Conservation (phyloP, 1,140 invertebrate species). For the Phortica variegata region DNA sequence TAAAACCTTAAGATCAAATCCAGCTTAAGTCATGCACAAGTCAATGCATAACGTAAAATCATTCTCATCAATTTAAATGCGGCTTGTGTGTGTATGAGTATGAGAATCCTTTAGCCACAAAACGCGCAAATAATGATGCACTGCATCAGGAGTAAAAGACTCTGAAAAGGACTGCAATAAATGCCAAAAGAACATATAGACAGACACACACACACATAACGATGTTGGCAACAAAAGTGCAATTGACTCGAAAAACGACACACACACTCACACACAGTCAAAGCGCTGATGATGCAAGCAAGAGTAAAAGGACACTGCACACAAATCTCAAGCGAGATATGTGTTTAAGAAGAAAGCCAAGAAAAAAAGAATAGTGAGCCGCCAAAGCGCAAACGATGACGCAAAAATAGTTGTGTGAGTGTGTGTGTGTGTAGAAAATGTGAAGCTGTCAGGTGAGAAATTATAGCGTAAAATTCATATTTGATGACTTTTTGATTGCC, state of each 20-base stretch:
- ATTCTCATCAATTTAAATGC: neutral
- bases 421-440: too few relatives aligned
- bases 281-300: too few relatives aligned
- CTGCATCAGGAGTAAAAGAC: neutral
- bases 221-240: too few relatives aligned
- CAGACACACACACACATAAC: too few relatives aligned
- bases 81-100: neutral
- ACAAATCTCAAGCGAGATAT: neutral
- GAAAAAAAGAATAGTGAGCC: slow-evolving; percentile 30
- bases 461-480: slow-evolving; percentile 50
- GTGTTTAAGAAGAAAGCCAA: slow-evolving; percentile 21
- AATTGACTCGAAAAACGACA: slow-evolving; percentile 22
- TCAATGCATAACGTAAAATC: too few relatives aligned
- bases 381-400: neutral
- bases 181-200: slow-evolving; percentile 2
- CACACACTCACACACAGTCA: too few relatives aligned
- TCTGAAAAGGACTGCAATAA: neutral
- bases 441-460: slow-evolving; percentile 35
- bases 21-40: too few relatives aligned
- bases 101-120: neutral
- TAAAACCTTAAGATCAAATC: too few relatives aligned
- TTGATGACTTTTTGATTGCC: slow-evolving; percentile 51
- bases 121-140: too few relatives aligned
- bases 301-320: neutral
- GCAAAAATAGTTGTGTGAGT: neutral